phyloP scores from a whole-genome alignment of 2,797 vertebrate genomes.

The Crocidura indochinensis region DNA sequence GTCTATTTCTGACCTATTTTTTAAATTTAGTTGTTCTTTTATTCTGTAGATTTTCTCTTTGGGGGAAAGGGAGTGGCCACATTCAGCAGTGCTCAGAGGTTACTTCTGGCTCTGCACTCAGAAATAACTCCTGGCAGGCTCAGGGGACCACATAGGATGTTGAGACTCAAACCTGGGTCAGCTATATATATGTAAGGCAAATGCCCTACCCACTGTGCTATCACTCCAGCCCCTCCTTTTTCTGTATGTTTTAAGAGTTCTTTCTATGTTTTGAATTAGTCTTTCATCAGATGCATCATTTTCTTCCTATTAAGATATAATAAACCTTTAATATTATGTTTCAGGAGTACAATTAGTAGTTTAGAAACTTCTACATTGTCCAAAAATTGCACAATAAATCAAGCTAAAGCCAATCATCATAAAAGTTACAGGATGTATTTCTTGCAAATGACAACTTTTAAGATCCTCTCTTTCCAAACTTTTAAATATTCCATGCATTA shows the following conservation, averaged over 20 bases:
- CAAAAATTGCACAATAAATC: not conserved
- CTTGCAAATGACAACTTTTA: not conserved
- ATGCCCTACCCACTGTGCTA: too few relatives aligned
- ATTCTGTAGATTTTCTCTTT: too few relatives aligned
- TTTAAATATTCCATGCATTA: not conserved
- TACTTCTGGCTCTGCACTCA: too few relatives aligned
- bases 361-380: not conserved
- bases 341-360: not conserved
- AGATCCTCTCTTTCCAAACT: not conserved
- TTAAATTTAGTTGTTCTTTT: not conserved
- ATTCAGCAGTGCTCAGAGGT: too few relatives aligned
- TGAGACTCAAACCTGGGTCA: too few relatives aligned
- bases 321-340: not conserved
- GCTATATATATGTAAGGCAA: too few relatives aligned
- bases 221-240: not conserved
- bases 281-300: not conserved
- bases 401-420: not conserved
- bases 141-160: too few relatives aligned
- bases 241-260: not conserved
- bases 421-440: not conserved
- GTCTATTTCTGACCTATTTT: not conserved
- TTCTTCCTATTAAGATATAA: not conserved
- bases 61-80: too few relatives aligned
- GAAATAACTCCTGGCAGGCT: too few relatives aligned
- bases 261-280: not conserved